Base-by-base conservation (phyloP, 2,888 invertebrate species). In the Homarus gammarus region DNA sequence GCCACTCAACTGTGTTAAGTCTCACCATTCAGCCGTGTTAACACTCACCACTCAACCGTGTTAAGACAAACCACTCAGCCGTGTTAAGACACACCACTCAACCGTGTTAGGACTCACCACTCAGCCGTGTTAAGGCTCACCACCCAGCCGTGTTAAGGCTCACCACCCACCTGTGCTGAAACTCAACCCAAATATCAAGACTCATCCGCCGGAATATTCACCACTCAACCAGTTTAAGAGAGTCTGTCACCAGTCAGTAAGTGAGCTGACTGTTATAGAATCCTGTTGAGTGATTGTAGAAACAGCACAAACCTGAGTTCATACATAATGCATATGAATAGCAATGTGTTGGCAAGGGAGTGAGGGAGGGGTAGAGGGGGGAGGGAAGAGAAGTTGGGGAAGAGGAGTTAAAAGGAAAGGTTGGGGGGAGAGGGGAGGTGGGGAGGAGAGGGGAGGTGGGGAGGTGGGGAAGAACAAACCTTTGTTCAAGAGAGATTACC, bases 291-390 rank as follows among this genome's bases (percentile, higher is more conserved):
- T 27, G 64, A n/a, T 64, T 27, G 64, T 64, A 1, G 22, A 56
- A 12, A 64, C 64, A 31, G 6, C 15, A n/a, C 64, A 27, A n/a
- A 64, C 5, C 64, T 27, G 56, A 5, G 27, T 22, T 27, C 31
- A 64, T 64, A 64, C 64, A 64, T 64, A 27, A 64, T 64, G 64
- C 27, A 64, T 64, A 22, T 64, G 31, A n/a, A 64, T 64, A 64
- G 27, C 5, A 22, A 15, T 64, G 27, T 56, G 18, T 22, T 22
- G 64, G 27, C 27, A 27, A 8, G 31, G 27, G 0, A 64, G 27
- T 27, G 64, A 27, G 64, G 5, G 2, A 18, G 22, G 77, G 18
- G 49, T 51, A 49, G 51, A 38, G 33, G 77, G 49, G 51, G 31
- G 49, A 49, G 77, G 31, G n/a, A 38, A 27, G 5, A 51, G 77